phyloP scores from a whole-genome alignment of 2,797 vertebrate species.

The Diplodus puntazzo region DNA sequence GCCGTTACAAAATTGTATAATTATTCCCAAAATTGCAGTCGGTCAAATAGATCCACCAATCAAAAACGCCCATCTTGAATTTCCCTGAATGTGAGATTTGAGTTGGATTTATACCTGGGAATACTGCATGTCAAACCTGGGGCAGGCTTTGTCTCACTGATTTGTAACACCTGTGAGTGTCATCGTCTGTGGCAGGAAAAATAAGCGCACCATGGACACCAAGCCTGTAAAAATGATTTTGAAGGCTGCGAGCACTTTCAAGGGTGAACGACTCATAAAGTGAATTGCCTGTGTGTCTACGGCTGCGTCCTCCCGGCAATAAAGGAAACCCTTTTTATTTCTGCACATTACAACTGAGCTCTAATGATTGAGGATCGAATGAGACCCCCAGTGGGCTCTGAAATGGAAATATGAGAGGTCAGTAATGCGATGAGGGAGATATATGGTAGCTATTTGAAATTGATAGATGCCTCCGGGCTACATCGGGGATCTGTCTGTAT shows the following conservation, averaged over 20 bases:
- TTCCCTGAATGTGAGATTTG: background rate
- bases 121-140: constrained; percentile 5
- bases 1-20: background rate
- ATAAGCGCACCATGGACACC: constrained; percentile 13
- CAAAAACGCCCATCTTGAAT: background rate
- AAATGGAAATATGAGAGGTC: constrained; percentile 40
- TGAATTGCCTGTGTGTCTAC: constrained; percentile 31
- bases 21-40: background rate
- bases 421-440: constrained; percentile 37
- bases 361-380: constrained; percentile 42
- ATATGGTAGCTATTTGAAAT: constrained; percentile 40
- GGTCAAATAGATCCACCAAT: background rate
- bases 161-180: constrained; percentile 21
- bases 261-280: constrained; percentile 47
- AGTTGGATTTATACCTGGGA: background rate
- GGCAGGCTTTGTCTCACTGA: constrained; percentile 1
- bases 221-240: constrained; percentile 40
- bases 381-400: constrained; percentile 25
- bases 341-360: constrained; percentile 35
- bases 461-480: constrained; percentile 46
- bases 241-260: constrained; percentile 36
- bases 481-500: background rate
- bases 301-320: constrained; percentile 30
- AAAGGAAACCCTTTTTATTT: constrained; percentile 29
- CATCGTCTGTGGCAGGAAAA: constrained; percentile 14